A percentile compares a stretch with the other conserved stretches of the same genome.
Evolutionary conservation across 2,113 vertebrate genomes (phyloP).

Genomic region (Phocoena sinus): DNA sequence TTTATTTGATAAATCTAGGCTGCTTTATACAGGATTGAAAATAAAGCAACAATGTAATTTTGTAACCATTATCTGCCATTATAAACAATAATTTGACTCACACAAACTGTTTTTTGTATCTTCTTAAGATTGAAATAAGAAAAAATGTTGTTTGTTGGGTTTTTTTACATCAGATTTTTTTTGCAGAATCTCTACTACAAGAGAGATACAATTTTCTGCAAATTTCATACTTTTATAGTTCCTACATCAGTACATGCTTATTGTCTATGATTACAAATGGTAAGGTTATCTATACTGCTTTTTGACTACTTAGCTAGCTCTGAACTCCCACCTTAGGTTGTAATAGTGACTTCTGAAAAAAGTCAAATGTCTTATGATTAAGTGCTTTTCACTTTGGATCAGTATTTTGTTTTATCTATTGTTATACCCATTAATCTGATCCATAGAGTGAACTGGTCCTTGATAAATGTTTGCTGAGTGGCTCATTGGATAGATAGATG

Average conservation of each 20-base stretch:
- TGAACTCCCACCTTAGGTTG: background rate
- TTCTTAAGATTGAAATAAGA: background rate
- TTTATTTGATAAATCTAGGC: background rate
- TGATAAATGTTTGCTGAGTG: background rate
- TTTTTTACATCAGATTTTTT: background rate
- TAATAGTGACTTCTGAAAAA: background rate
- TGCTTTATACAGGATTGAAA: background rate
- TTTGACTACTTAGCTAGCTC: background rate
- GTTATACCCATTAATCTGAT: background rate
- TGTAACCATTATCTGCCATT: background rate
- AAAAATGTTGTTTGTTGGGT: background rate
- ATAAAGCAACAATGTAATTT: background rate
- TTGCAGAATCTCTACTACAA: background rate
- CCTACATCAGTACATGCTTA: background rate
- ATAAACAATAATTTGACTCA: background rate
- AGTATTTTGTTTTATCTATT: background rate
- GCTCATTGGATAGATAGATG: background rate
- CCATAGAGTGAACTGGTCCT: background rate
- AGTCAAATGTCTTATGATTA: background rate
- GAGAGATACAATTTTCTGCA: background rate
- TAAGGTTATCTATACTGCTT: background rate
- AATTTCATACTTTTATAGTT: background rate
- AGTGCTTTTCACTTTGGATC: background rate
- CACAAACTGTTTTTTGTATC: background rate
- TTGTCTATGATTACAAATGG: background rate